Evolutionary conservation across 2,888 invertebrate species (phyloP).

Genomic region (Notodonta dromedarius): DNA sequence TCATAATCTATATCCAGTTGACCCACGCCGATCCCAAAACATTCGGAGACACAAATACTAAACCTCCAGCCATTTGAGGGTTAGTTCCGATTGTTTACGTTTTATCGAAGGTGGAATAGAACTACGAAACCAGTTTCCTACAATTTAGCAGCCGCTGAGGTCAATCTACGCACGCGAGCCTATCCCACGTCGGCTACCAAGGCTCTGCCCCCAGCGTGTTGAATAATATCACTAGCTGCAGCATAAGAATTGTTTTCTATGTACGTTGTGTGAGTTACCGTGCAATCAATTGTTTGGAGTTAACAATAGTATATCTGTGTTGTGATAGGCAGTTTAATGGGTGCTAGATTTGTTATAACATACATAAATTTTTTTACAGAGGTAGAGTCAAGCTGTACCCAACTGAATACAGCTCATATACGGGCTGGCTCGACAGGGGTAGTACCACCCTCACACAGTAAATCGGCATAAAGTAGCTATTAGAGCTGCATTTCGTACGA

Average conservation of each 20-base stretch:
- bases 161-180: conserved; percentile 41
- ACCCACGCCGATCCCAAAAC: background rate
- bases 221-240: conserved; percentile 14
- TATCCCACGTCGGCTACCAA: conserved; percentile 34
- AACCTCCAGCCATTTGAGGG: conserved; percentile 37
- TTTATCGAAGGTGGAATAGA: conserved; percentile 37
- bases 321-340: background rate
- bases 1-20: too few species aligned
- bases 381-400: too few species aligned
- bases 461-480: too few species aligned
- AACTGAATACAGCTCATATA: too few species aligned
- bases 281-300: background rate
- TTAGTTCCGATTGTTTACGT: conserved; percentile 44
- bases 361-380: too few species aligned
- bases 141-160: conserved; percentile 44
- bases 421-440: too few species aligned
- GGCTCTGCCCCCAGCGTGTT: conserved; percentile 31
- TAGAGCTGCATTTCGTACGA: too few species aligned
- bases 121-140: conserved; percentile 40
- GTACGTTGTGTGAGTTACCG: background rate
- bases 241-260: background rate
- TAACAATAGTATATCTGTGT: conserved; percentile 2
- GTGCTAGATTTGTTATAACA: background rate
- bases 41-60: background rate
- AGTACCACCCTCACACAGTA: too few species aligned